A percentile compares a stretch with the other conserved stretches of the same genome.
phyloP scores from a whole-genome alignment of 2,113 vertebrate genomes.

The Misgurnus anguillicaudatus region DNA sequence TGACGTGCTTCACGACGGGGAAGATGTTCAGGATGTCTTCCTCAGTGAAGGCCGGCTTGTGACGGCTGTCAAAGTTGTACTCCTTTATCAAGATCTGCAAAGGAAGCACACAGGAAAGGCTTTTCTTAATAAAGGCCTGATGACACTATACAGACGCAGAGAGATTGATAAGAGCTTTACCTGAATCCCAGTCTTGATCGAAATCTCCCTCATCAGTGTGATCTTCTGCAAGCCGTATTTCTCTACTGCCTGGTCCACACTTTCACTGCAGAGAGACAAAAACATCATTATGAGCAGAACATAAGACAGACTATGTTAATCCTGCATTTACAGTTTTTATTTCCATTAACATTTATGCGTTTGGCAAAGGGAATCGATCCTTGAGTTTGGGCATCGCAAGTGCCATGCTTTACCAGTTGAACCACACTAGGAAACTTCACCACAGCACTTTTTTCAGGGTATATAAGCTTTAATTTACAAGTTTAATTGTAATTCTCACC shows the following conservation, averaged over 20 bases:
- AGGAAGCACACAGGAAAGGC: neutral
- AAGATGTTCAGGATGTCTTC: slow-evolving; percentile 99
- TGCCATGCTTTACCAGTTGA: too few species aligned
- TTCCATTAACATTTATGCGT: too few species aligned
- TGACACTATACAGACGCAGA: neutral
- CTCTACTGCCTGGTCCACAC: slow-evolving; percentile 92
- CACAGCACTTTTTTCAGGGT: too few species aligned
- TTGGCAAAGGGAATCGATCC: too few species aligned
- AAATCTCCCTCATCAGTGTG: slow-evolving; percentile 93
- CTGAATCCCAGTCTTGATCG: slow-evolving; percentile 94
- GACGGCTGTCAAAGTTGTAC: slow-evolving; percentile 94
- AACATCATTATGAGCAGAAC: neutral
- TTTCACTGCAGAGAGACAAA: slow-evolving; percentile 77
- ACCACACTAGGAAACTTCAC: too few species aligned
- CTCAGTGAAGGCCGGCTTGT: slow-evolving; percentile 96
- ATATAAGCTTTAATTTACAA: too few species aligned
- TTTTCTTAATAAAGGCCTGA: neutral
- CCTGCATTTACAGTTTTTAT: too few species aligned
- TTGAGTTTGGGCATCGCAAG: too few species aligned
- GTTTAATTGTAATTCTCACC: slow-evolving; percentile 71
- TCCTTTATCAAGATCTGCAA: slow-evolving; percentile 92
- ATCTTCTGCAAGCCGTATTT: slow-evolving; percentile 91
- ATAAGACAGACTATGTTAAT: too few species aligned
- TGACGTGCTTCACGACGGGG: slow-evolving; percentile 96
- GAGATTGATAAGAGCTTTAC: slow-evolving; percentile 64